Conservation (phyloP, 2,113 vertebrate species). For the Oreotrochilus melanogaster region DNA sequence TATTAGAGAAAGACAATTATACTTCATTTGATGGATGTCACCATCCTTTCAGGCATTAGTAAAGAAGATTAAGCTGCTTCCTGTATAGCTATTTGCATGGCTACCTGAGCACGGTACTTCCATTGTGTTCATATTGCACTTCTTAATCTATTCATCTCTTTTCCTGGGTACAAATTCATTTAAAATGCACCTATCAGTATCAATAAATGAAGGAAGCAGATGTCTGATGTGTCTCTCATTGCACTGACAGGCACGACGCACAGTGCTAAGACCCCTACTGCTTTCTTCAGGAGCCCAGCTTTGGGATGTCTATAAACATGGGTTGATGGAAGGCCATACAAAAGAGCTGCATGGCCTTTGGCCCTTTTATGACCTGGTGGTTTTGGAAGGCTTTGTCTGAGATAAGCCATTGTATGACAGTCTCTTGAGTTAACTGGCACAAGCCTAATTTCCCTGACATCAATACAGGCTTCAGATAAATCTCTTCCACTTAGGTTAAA, state of each 20-base stretch:
- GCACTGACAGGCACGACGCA: constrained; percentile 66
- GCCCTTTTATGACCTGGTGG: constrained; percentile 14
- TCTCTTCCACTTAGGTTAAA: background rate
- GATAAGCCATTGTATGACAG: constrained; percentile 2
- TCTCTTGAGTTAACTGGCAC: constrained; percentile 44
- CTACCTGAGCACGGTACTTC: background rate
- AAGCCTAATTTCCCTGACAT: constrained; percentile 29
- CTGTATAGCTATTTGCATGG: constrained; percentile 19
- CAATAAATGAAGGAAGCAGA: constrained; percentile 76
- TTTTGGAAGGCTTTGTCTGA: constrained; percentile 60
- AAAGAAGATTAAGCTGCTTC: constrained; percentile 53
- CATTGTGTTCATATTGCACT: constrained; percentile 53
- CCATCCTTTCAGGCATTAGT: constrained; percentile 29
- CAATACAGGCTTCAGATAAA: background rate
- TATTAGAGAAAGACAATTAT: constrained; percentile 26
- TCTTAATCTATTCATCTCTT: constrained; percentile 65
- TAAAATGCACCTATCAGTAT: constrained; percentile 72
- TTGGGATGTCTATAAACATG: constrained; percentile 46
- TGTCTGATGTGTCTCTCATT: constrained; percentile 67
- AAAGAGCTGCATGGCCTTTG: constrained; percentile 42
- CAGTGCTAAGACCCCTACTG: constrained; percentile 37
- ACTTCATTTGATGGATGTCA: constrained; percentile 23
- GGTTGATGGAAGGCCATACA: constrained; percentile 45
- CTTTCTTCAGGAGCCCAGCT: constrained; percentile 51
- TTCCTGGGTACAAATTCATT: constrained; percentile 67